Conservation (phyloP, 2,888 invertebrate genomes). For the Caprella mutica region DNA sequence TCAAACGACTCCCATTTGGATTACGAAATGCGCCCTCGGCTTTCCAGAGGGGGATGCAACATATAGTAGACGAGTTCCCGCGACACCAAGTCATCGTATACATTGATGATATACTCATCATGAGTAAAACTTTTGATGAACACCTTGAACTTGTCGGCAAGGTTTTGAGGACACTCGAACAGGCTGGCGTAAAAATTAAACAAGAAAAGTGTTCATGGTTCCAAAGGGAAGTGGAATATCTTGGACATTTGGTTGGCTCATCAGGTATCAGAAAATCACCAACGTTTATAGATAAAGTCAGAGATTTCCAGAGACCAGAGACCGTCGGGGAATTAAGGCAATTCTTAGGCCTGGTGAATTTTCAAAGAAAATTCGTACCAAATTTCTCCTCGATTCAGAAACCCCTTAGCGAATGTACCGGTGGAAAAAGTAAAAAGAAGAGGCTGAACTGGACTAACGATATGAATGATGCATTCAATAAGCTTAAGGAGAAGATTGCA, state of each 20-base stretch:
- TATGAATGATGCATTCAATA: background rate
- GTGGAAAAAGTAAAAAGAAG: background rate
- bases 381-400: background rate
- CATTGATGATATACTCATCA: background rate
- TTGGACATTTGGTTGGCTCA: background rate
- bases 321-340: background rate
- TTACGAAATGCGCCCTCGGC: background rate
- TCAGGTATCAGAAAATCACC: background rate
- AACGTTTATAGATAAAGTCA: background rate
- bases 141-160: background rate
- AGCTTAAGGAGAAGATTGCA: background rate
- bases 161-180: background rate
- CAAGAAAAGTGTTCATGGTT: background rate
- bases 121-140: background rate
- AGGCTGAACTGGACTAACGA: background rate
- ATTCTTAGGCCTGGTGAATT: background rate
- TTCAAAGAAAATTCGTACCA: background rate
- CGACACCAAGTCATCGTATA: background rate
- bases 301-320: background rate
- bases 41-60: slow-evolving; percentile 2
- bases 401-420: background rate
- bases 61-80: background rate
- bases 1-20: background rate
- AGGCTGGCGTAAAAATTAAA: background rate
- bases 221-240: background rate